Base-by-base conservation (phyloP, 2,797 vertebrate genomes). In the Synaphobranchus kaupii region DNA sequence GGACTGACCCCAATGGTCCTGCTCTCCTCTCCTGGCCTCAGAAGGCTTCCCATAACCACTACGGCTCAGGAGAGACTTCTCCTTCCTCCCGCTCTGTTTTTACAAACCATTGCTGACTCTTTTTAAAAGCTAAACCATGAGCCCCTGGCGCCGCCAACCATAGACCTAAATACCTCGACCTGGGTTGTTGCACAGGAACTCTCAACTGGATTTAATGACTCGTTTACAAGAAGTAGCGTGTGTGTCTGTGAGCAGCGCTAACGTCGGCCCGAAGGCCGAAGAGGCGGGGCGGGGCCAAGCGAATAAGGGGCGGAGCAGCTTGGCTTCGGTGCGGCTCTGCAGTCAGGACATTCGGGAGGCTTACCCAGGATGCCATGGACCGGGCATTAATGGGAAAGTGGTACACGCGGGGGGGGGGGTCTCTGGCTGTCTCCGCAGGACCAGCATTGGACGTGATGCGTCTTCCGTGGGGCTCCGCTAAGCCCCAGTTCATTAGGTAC, bases 31-130 rank as follows among this genome's bases (percentile, higher is more conserved):
- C 66, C 87, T 84, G 88, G 90, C 92, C 89, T 91, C 89, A 84
- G 84, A 15, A 88, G 91, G 86, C 90, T 90, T 85, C 85, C 58
- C 91, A 20, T 71, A 93, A 94, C 93, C 93, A 94, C 91, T 91
- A 86, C 92, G 92, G 92, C 91, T 91, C 88, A 92, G 89, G 90
- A 88, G 88, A 87, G 90, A 89, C 83, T 22, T 87, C 60, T 88
- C 88, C 88, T 89, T 86, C 91, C 87, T 86, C 91, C 91, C 89
- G 90, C 90, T 84, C 17, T 22, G 34, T 66, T 71, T 71, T 25
- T 84, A 66, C 25, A n/a, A 54, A 71, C 52, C 47, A 34, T 48
- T 8, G 80, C 50, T 9, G 44, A 80, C 39, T 58, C 25, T 47
- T 58, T 66, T 81, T 81, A 82, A 48, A 44, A 52, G 80, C 58